Base-by-base conservation (phyloP, 92 coral and sea anemone species). In the Scolanthus callimorphus region DNA sequence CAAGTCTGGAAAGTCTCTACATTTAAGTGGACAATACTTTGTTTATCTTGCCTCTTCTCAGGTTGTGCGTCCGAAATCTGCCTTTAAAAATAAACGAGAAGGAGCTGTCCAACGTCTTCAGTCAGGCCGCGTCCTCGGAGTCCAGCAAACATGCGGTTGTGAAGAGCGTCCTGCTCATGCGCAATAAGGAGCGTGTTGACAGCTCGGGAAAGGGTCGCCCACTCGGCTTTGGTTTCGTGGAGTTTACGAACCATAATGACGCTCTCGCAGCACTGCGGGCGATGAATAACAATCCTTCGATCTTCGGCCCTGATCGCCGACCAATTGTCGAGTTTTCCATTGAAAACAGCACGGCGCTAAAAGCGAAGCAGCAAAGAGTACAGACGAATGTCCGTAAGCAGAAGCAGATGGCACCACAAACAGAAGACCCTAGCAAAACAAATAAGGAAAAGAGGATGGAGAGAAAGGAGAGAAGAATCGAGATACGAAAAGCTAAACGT, bases 261-360 rank as follows among this genome's bases (percentile, higher is more conserved):
- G 99, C 99, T 1, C 51, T 94, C 63, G 70, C 78, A 22, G 88
- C 89, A 17, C 41, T 94, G 29, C 77, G 99, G 30, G 79, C 86
- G 21, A 88, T 90, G 28, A 88, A 94, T 55, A 94, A 94, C 64
- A 94, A 88, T 71, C 98, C 96, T 10, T 72, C 60, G 25, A 29
- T 80, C 9, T 92, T 92, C 70, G 94, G 96, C 4, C 63, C 94
- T 0, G 91, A 92, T 46, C 88, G 98, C 20, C 76, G 98, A 49
- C 98, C 94, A 2, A 92, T 92, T 41, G 98, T 92, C 1, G 98
- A 92, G 67, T 92, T 92, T 55, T 81, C 96, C 12, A 76, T 88
- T 28, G 94, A 92, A 61, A 92, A 92, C 50, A 77, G 90, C 75
- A 65, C 84, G 38, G 95, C 89, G 29, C 55, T 92, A 62, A 84